These are phyloP conservation scores for Agrotis exclamationis DNA, from an alignment of 2,888 invertebrate genomes.

Conservation along the genomic window DNA sequence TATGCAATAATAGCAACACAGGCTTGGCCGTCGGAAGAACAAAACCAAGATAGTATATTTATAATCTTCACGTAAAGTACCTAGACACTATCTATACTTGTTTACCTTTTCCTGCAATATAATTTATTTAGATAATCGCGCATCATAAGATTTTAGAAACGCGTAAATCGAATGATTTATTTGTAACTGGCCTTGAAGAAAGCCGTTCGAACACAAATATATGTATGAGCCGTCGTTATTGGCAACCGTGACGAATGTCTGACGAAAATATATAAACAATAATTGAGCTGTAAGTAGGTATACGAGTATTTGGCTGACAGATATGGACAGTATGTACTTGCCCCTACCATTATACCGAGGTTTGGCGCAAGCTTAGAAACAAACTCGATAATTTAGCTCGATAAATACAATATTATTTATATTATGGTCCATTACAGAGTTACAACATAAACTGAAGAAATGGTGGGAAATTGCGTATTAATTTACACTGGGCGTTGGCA, in stretches of 20 bases:
- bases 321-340: conserved; percentile 56
- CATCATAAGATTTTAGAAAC: conserved; percentile 52
- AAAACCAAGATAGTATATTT: background rate
- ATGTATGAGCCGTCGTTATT: conserved; percentile 70
- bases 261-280: conserved; percentile 82
- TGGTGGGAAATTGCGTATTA: background rate
- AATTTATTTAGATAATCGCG: conserved; percentile 45
- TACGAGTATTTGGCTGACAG: conserved; percentile 58
- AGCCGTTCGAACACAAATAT: conserved; percentile 75
- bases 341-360: conserved; percentile 54
- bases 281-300: conserved; percentile 61
- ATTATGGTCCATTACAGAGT: conserved; percentile 11
- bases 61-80: no score
- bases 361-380: conserved; percentile 11
- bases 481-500: background rate
- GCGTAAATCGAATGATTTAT: conserved; percentile 68
- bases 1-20: background rate
- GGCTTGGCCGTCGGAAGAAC: background rate
- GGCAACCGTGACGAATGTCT: conserved; percentile 81
- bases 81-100: background rate
- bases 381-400: conserved; percentile 22
- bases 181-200: conserved; percentile 78
- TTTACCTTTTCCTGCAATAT: conserved; percentile 15
- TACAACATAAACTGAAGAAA: conserved; percentile 2
- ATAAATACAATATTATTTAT: conserved; percentile 40